A percentile compares a stretch with the other conserved stretches of the same genome.
These are phyloP conservation scores for Rousettus leschenaultii DNA, from an alignment of 2,113 vertebrate species.

Conservation along the genomic window DNA sequence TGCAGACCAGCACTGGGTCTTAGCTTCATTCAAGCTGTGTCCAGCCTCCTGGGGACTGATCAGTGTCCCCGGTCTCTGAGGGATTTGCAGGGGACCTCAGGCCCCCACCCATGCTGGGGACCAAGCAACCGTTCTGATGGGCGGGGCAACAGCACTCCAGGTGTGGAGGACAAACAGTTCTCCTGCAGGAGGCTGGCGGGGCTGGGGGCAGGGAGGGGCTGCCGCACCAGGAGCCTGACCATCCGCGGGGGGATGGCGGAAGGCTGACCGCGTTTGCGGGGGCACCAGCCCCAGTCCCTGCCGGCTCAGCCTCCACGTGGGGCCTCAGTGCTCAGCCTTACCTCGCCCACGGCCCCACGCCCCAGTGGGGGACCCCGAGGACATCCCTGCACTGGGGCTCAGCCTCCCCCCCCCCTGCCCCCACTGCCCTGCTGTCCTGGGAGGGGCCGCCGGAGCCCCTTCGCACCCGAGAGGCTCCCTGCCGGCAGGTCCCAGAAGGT, in stretches of 20 bases:
- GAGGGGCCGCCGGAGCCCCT: background rate
- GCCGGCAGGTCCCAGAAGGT: background rate
- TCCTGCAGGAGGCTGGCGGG: background rate
- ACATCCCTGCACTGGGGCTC: too few relatives aligned
- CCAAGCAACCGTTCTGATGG: background rate
- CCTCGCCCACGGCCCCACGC: background rate
- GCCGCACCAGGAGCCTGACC: background rate
- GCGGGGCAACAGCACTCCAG: background rate
- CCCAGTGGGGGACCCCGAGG: background rate
- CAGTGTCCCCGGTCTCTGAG: fast-evolving
- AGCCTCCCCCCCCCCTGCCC: too few relatives aligned
- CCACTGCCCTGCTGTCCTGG: background rate
- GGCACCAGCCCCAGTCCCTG: background rate
- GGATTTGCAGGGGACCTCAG: background rate
- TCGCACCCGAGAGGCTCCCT: too few relatives aligned
- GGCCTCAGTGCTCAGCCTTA: background rate
- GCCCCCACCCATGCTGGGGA: background rate
- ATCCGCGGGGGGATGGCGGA: background rate
- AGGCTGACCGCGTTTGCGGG: background rate
- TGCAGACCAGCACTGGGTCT: background rate
- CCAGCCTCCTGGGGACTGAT: background rate
- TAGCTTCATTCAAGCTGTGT: background rate
- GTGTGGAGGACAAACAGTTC: background rate
- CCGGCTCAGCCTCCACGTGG: background rate
- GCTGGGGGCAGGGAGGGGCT: background rate